phyloP scores from a whole-genome alignment of 2,113 vertebrate species.

The Istiophorus platypterus region DNA sequence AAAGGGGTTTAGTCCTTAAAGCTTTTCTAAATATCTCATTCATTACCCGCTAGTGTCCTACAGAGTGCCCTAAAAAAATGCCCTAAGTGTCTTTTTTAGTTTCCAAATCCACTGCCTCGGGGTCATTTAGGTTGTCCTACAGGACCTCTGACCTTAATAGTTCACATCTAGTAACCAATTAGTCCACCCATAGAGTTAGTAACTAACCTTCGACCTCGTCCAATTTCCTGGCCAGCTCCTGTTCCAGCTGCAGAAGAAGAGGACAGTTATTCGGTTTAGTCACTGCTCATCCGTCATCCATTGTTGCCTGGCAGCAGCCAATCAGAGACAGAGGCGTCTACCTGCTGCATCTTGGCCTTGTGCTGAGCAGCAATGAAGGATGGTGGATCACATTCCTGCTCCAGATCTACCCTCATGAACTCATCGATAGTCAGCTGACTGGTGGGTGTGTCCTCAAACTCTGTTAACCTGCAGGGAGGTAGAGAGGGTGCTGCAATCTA shows the following conservation, averaged over 20 bases:
- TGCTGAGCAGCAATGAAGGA: conserved; percentile 93
- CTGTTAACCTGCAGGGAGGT: conserved; percentile 87
- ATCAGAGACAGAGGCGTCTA: conserved; percentile 55
- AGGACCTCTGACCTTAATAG: too few species aligned
- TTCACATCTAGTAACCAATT: background rate
- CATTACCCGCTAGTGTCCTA: background rate
- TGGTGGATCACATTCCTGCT: conserved; percentile 96
- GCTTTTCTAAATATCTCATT: background rate
- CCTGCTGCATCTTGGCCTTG: conserved; percentile 93
- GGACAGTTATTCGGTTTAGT: background rate
- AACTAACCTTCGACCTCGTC: conserved; percentile 94
- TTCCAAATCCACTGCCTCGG: too few species aligned
- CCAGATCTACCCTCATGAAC: conserved; percentile 97
- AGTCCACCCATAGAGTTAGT: too few species aligned
- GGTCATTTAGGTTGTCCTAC: background rate
- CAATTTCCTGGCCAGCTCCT: conserved; percentile 91
- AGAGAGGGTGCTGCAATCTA: too few species aligned
- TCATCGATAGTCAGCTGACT: conserved; percentile 98
- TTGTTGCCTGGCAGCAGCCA: background rate
- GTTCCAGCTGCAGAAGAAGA: conserved; percentile 89
- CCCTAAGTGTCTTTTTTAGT: too few species aligned
- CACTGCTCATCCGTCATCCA: background rate
- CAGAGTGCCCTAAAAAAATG: too few species aligned
- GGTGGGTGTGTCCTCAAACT: conserved; percentile 98
- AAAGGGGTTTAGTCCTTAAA: background rate